A percentile compares a stretch with the other conserved stretches of the same genome.
These are phyloP conservation scores for Aeoliscus strigatus DNA, from an alignment of 2,797 vertebrate genomes.

Conservation along the genomic window DNA sequence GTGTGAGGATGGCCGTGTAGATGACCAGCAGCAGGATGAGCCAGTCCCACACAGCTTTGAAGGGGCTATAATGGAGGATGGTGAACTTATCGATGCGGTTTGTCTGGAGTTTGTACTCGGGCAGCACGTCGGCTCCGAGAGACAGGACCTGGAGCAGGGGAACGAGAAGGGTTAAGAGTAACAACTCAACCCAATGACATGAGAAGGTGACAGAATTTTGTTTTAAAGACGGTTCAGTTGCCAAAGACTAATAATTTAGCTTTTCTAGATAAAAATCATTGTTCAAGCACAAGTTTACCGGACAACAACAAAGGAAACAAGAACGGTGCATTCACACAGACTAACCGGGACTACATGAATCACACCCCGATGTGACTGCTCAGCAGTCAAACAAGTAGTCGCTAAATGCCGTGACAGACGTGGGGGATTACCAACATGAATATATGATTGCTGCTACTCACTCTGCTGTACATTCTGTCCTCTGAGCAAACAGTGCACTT, in stretches of 20 bases:
- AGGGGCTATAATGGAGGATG: slow-evolving; percentile 98
- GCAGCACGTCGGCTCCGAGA: slow-evolving; percentile 93
- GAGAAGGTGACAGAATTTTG: too few species aligned
- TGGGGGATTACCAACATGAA: slow-evolving; percentile 30
- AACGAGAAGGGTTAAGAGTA: slow-evolving; percentile 13
- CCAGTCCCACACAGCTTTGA: slow-evolving; percentile 99
- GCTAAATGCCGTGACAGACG: slow-evolving; percentile 20
- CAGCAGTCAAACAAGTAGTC: slow-evolving; percentile 36
- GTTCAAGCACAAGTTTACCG: too few species aligned
- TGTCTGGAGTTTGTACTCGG: slow-evolving; percentile 97
- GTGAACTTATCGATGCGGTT: slow-evolving; percentile 97
- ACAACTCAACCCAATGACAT: too few species aligned
- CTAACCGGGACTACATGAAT: too few species aligned
- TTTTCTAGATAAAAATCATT: too few species aligned
- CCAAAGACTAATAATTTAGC: too few species aligned
- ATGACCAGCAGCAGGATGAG: slow-evolving; percentile 95
- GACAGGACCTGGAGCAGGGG: slow-evolving; percentile 84
- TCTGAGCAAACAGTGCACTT: slow-evolving; percentile 4
- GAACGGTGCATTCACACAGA: too few species aligned
- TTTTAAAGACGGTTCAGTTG: too few species aligned
- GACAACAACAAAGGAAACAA: too few species aligned
- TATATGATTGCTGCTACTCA: slow-evolving; percentile 34
- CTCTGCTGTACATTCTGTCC: slow-evolving; percentile 12
- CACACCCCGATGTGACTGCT: slow-evolving; percentile 31
- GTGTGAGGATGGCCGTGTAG: slow-evolving; percentile 97